phyloP scores from a whole-genome alignment of 2,797 vertebrate species.

The Leptodactylus fallax region DNA sequence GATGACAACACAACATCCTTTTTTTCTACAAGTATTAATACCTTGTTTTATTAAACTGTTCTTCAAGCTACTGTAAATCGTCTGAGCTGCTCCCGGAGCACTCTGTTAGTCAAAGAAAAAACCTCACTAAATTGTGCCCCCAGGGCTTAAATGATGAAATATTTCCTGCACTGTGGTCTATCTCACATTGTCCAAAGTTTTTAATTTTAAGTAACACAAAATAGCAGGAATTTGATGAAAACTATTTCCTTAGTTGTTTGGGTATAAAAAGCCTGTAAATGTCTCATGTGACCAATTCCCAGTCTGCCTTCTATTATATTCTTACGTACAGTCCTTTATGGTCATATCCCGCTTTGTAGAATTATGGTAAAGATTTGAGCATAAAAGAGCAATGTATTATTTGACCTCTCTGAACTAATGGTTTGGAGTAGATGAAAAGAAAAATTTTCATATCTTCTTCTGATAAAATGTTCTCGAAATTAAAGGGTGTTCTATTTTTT shows the following conservation, averaged over 20 bases:
- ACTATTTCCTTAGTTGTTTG: conserved; percentile 40
- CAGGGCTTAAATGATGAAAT: conserved; percentile 51
- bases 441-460: neutral
- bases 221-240: conserved; percentile 47
- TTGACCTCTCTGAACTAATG: neutral
- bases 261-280: conserved; percentile 38
- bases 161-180: conserved; percentile 41
- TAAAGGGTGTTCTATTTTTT: neutral
- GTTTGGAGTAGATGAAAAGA: neutral
- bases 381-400: neutral
- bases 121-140: conserved; percentile 36
- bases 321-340: conserved; percentile 4
- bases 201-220: conserved; percentile 45
- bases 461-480: neutral
- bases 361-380: conserved; percentile 4
- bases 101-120: conserved; percentile 35
- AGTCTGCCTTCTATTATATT: conserved; percentile 20
- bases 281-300: conserved; percentile 2
- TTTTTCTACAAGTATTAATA: conserved; percentile 54
- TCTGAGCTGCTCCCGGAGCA: conserved; percentile 4
- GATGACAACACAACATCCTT: conserved; percentile 50
- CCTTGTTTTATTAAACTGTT: conserved; percentile 50
- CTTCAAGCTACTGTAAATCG: conserved; percentile 36
- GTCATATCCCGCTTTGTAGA: neutral
- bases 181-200: conserved; percentile 25